Percentiles rank a stretch among this genome's conserved stretches.
Conservation (phyloP, 2,888 invertebrate species). For the Pharmacophagus antenor region DNA sequence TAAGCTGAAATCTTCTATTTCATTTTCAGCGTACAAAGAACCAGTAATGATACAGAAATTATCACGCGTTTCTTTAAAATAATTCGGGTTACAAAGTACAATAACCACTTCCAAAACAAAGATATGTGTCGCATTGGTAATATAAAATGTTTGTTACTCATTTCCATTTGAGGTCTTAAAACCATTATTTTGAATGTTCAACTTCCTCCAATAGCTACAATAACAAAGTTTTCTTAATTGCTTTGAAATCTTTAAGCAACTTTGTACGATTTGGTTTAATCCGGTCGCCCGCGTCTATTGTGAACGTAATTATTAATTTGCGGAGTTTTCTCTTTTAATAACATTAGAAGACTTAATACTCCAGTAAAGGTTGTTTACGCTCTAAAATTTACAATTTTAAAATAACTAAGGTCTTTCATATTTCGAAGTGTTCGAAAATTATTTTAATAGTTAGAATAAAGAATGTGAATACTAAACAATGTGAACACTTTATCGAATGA, state of each 20-base stretch:
- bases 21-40: too few relatives aligned
- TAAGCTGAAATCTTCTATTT: too few relatives aligned
- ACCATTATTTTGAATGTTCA: neutral
- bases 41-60: too few relatives aligned
- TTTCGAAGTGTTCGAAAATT: neutral
- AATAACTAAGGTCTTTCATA: neutral
- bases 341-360: neutral
- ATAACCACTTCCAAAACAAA: too few relatives aligned
- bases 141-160: neutral
- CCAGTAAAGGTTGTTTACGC: neutral
- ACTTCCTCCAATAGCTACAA: neutral
- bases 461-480: too few relatives aligned
- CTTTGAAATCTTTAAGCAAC: constrained; percentile 4
- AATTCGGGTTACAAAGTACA: too few relatives aligned
- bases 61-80: too few relatives aligned
- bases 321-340: constrained; percentile 1
- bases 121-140: neutral
- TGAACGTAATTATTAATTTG: constrained; percentile 3
- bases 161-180: neutral
- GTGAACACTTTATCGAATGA: too few relatives aligned
- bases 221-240: constrained; percentile 3
- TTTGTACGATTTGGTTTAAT: constrained; percentile 13
- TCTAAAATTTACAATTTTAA: neutral
- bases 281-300: constrained; percentile 2
- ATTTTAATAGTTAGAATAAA: neutral